Base-by-base conservation (phyloP, 2,113 vertebrate species). In the Chamaetylas fuelleborni region DNA sequence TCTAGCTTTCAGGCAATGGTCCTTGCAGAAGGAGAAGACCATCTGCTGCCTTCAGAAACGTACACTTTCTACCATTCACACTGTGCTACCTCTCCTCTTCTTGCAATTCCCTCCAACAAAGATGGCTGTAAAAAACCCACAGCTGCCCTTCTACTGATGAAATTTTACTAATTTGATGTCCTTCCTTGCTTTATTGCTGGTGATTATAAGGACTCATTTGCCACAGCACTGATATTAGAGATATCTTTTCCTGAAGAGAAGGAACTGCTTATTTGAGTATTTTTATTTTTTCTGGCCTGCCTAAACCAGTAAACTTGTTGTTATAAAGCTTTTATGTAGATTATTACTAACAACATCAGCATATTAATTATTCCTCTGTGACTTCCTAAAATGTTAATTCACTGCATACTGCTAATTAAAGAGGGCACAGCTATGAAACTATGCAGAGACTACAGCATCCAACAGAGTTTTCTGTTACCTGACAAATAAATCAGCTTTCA, bases 291-390 rank as follows among this genome's bases (percentile, higher is more conserved):
- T 84, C 72, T 88, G 80, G 22, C 40, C 33, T 2, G 3, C 7
- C 42, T 90, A 88, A 92, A 71, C 50, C 34, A 88, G n/a, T 31
- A 77, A 92, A 90, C 24, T 64, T 71, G 14, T 78, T 74, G 12
- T 64, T 66, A 71, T 58, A 88, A 90, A 82, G 64, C 31, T 90
- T 90, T 93, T 60, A 62, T 74, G 64, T 40, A 83, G 67, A 84
- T 92, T 86, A 94, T 93, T 93, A 86, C 51, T 38, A 74, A 81
- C 56, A 93, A 81, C 17, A 93, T 97, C 92, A 93, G 19, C 90
- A 84, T 94, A 78, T 92, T 95, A 86, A 92, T 93, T 93, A 86
- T 88, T 86, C 72, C 79, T 93, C 60, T 78, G 67, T 57, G 82
- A 86, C 78, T 88, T 92, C 22, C 19, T 88, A 57, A 86, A 91